A percentile compares a stretch with the other conserved stretches of the same genome.
These are phyloP conservation scores for Monoplex corrugatus DNA, from an alignment of 2,888 invertebrate genomes.

Conservation along the genomic window DNA sequence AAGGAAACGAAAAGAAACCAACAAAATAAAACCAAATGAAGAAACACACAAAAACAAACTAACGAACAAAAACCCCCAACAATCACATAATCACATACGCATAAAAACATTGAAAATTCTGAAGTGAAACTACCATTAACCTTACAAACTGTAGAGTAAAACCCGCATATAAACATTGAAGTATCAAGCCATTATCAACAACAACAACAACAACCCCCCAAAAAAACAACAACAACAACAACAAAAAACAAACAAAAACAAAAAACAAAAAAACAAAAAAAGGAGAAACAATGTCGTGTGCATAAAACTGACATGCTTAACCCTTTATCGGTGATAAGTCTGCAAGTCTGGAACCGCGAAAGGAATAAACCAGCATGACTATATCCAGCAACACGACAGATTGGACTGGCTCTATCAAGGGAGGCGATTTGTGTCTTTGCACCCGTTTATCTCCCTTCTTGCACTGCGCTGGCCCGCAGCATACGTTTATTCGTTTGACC, in stretches of 20 bases:
- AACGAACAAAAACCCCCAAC: too few species aligned
- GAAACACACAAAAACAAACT: too few species aligned
- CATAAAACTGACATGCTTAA: neutral
- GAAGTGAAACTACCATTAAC: too few species aligned
- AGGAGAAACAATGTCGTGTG: neutral
- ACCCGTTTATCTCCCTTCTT: conserved; percentile 2
- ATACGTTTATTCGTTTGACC: conserved; percentile 15
- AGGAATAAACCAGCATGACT: conserved; percentile 10
- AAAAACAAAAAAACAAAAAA: neutral
- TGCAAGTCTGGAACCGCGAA: neutral
- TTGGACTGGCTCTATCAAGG: conserved; percentile 11
- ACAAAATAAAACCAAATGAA: too few species aligned
- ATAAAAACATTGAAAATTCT: too few species aligned
- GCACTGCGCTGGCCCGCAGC: conserved; percentile 24
- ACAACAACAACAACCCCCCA: too few species aligned
- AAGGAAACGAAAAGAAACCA: too few species aligned
- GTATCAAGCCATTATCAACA: too few species aligned
- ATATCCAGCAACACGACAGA: neutral
- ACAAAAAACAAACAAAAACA: neutral
- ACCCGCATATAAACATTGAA: too few species aligned
- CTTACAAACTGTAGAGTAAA: too few species aligned
- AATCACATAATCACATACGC: too few species aligned
- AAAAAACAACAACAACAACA: too few species aligned
- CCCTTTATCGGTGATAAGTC: neutral
- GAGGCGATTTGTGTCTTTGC: conserved; percentile 31